Evolutionary conservation across 2,888 invertebrate genomes (phyloP), one percentile per base, ranked within the genome.

Genomic region (Leptura quadrifasciata): DNA sequence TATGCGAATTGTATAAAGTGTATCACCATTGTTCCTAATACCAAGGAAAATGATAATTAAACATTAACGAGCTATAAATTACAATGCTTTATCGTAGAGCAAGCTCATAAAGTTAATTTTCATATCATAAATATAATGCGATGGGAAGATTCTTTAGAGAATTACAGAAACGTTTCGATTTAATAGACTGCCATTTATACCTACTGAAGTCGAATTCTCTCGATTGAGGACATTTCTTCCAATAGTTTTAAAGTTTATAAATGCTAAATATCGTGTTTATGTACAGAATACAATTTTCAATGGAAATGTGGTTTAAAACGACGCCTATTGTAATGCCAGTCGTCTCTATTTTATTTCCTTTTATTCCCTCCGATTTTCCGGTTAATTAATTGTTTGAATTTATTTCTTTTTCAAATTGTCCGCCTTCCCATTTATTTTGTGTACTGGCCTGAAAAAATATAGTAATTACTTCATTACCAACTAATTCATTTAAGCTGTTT

Each of bases 361-460:
- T 47, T 47, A 47, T 47, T 47, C n/a, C 47, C 5, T 15, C n/a
- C 5, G n/a, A 47, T 47, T 47, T 47, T 47, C 47, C 47, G 47
- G 47, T 47, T 47, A 47, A 47, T 47, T 47, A 47, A 47, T 47
- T 47, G n/a, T 12, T 47, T 47, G 47, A 47, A 47, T 47, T 47
- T 47, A 47, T 47, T 47, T 5, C n/a, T n/a, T 47, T 47, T 47
- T 47, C 47, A 2, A 47, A 47, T 47, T 15, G 1, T 47, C 47
- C 5, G 47, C 47, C 47, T 15, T 3, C 6, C n/a, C 47, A 47
- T 47, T 47, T 47, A n/a, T 47, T 31, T 47, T 47, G n/a, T 6
- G 5, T n/a, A 39, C 39, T 1, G 1, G n/a, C 47, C 1, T n/a
- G 47, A n/a, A 47, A 47, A 47, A 47, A n/a, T 47, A 47, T 2